Evolutionary conservation across 2,797 vertebrate genomes (phyloP).

Genomic region (Iguana delicatissima): DNA sequence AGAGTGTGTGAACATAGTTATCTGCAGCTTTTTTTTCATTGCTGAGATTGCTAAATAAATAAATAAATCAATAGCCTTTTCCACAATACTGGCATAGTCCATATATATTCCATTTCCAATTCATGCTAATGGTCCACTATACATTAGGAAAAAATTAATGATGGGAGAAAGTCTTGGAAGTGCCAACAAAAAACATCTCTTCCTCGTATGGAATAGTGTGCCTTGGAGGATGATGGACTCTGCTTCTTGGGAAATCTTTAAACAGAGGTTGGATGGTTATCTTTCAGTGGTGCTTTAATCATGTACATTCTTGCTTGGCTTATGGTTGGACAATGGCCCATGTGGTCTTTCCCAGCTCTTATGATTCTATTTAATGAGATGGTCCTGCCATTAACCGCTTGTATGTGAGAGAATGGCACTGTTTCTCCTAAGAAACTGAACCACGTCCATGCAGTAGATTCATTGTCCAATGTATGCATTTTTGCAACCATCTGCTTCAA

Average conservation of each 20-base stretch:
- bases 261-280: no score
- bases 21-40: neutral
- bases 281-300: no score
- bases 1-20: neutral
- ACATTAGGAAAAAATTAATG: neutral
- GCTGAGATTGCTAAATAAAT: no score
- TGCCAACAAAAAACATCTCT: no score
- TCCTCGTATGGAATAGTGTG: no score
- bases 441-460: neutral
- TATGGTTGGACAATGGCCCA: no score
- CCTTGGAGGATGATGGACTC: no score
- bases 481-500: slow-evolving; percentile 31
- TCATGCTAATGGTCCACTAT: neutral
- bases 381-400: neutral
- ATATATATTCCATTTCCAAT: neutral
- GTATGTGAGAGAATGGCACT: neutral
- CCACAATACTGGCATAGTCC: neutral
- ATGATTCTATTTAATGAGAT: neutral
- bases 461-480: neutral
- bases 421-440: neutral
- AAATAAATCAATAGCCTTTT: neutral
- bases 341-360: no score
- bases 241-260: no score
- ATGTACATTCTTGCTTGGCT: no score
- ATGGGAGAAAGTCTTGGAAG: no score